Base-by-base conservation (phyloP, 2,888 invertebrate genomes). In the Macrostomum cliftonense region DNA sequence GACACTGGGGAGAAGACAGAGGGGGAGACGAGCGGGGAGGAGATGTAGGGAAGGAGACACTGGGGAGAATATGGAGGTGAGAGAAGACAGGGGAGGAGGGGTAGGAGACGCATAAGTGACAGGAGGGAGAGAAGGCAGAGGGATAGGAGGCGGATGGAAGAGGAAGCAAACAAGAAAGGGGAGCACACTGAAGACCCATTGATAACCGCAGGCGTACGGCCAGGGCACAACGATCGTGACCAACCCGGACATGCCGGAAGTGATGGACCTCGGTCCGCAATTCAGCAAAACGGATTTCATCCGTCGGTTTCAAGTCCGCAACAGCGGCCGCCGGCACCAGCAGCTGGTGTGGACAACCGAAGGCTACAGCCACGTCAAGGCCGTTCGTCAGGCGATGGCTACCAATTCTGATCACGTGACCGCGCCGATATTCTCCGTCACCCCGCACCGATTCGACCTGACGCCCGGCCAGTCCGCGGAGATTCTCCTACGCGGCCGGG, bases 161-260 rank as follows among this genome's bases (percentile, higher is more conserved):
- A 28, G 28, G 28, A 9, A 9, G 28, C 28, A 28, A 7, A n/a
- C n/a, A n/a, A n/a, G n/a, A n/a, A n/a, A n/a, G n/a, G n/a, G n/a
- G n/a, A 28, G 28, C 28, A 28, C 4, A 4, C 28, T 9, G 9
- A 28, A 28, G 4, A 4, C 28, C 28, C 4, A 4, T 9, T 9
- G 28, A 28, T 28, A 4, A 28, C 28, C 28, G 28, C 28, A 28
- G 21, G 79, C 77, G 0, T 74, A 73, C 52, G 81, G 80, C 13
- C 67, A 75, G 42, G 82, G 82, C 2, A 77, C 78, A 1, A 78
- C 78, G 53, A 77, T 82, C 52, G 58, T 76, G 20, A 75, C 77
- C 13, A 75, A 77, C 42, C 79, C 80, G 1, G 63, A 71, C 1
- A 70, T 79, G 46, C 74, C 76, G 39, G 76, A 75, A 19, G 68